Percentiles rank a stretch among this genome's conserved stretches.
phyloP scores from a whole-genome alignment of 92 coral and sea anemone genomes.

The Parazoanthus swiftii region DNA sequence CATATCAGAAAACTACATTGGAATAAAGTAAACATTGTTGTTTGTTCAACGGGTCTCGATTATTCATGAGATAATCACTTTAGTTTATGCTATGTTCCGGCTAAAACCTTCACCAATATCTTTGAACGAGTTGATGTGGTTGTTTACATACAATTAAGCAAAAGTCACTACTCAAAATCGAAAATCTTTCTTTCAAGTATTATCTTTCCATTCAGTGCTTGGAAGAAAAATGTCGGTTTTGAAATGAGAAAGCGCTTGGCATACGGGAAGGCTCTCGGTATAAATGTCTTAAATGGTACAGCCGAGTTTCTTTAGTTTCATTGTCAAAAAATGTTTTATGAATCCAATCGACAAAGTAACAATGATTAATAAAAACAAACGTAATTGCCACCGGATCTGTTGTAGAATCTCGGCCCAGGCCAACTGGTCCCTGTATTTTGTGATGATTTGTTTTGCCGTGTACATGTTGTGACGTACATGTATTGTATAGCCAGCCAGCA shows the following conservation, averaged over 20 bases:
- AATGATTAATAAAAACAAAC: too few relatives aligned
- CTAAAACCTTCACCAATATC: background rate
- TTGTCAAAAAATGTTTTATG: background rate
- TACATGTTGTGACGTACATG: background rate
- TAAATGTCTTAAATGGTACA: background rate
- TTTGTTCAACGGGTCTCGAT: background rate
- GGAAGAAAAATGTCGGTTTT: background rate
- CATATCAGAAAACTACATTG: background rate
- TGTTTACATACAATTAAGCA: too few relatives aligned
- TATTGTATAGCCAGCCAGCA: background rate
- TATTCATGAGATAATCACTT: conserved; percentile 8
- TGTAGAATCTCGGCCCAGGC: background rate
- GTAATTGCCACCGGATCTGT: background rate
- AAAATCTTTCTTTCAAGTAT: background rate
- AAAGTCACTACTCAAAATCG: background rate
- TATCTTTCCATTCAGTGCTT: background rate
- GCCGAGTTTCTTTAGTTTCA: background rate
- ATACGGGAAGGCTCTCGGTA: background rate
- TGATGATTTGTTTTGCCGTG: background rate
- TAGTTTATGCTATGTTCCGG: background rate
- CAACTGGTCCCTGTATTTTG: background rate
- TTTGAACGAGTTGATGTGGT: background rate
- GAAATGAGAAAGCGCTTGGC: background rate
- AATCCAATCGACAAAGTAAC: background rate
- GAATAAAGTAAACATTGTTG: background rate